Conservation (phyloP, 2,888 invertebrate species). For the Strigamia transsilvanica region DNA sequence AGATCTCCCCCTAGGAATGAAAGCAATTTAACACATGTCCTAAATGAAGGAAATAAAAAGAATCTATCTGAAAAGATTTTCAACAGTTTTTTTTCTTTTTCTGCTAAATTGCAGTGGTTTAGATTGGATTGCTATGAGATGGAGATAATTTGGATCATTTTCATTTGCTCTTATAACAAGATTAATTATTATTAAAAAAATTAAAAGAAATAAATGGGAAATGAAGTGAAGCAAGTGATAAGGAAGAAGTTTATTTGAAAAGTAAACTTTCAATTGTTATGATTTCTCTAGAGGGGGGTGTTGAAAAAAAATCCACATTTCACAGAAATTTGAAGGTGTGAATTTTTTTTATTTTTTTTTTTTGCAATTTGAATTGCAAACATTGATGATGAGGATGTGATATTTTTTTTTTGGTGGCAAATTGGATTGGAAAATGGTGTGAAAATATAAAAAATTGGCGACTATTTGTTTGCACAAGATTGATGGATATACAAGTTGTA, state of each 20-base stretch:
- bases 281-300: constrained; percentile 17
- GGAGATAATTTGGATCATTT: neutral
- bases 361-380: constrained; percentile 15
- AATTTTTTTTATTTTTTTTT: too few relatives aligned
- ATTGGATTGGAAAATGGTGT: neutral
- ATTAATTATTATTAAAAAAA: neutral
- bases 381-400: neutral
- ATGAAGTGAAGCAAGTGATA: neutral
- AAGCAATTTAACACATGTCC: neutral
- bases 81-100: neutral
- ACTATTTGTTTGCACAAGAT: neutral
- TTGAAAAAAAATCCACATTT: neutral
- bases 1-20: neutral
- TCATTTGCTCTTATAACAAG: neutral
- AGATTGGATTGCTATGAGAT: neutral
- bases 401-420: neutral
- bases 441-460: neutral
- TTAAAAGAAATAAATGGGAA: too few relatives aligned
- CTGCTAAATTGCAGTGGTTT: too few relatives aligned
- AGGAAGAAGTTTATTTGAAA: neutral
- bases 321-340: neutral
- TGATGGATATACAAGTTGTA: neutral
- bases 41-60: neutral
- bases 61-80: neutral
- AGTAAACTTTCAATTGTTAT: neutral